Evolutionary conservation across 2,113 vertebrate species (phyloP), one percentile per base, ranked within the genome.

Genomic region (Sapajus apella): DNA sequence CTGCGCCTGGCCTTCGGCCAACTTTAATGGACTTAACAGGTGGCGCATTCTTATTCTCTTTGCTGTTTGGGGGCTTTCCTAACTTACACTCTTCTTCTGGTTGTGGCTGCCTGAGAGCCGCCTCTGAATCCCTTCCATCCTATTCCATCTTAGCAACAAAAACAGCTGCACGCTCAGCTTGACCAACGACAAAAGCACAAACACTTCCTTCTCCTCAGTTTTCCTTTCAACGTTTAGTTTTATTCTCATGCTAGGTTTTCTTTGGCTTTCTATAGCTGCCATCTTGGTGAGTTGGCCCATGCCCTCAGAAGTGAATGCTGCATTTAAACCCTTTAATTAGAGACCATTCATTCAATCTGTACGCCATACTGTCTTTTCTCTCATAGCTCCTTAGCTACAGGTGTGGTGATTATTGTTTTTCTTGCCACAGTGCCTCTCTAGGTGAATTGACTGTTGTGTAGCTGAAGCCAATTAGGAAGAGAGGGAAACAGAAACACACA

Each of bases 201-300:
- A 84, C 90, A 40, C 93, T 97, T 90, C 96, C 81, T 95, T 79
- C 93, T 92, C 90, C 96, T 96, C 61, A 25, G 73, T 91, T 94
- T 97, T 85, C 86, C 92, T 85, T 72, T 86, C 96, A 96, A 94
- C 97, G 97, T 98, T 96, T 97, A 95, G 97, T 84, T 56, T 75
- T 70, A 43, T 72, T 89, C 84, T 94, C 95, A 73, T 92, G 80
- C 97, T 87, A 70, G 80, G 75, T 92, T 94, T 96, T 96, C 94
- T 87, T 86, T 91, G 95, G 83, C 93, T 95, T 95, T 83, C 9
- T 79, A 45, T 66, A 68, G 64, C 87, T 70, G 50, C 45, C 47
- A 47, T 91, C 64, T 94, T 80, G 94, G 87, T 87, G 40, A 20
- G 79, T 10, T 70, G 83, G 81, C 50, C 64, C 75, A 1, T 21